Evolutionary conservation across 2,797 vertebrate species (phyloP), one percentile per base, ranked within the genome.

Genomic region (Peromyscus nudipes): DNA sequence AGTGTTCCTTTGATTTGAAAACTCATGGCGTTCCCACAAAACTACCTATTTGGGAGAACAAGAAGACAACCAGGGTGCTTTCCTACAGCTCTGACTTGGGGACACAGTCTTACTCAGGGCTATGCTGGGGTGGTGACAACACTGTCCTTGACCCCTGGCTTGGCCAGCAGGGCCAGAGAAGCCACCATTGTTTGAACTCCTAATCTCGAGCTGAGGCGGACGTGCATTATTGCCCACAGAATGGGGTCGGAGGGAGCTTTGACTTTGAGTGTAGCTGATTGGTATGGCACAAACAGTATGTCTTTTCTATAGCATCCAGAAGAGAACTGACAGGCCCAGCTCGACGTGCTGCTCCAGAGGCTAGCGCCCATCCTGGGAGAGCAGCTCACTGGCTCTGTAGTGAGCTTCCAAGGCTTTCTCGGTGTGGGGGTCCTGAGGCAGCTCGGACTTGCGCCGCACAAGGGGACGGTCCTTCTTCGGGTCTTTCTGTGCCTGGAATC

Each of bases 381-480:
- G 99, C 99, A 99, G 99, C 98, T 99, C 99, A 94, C 99, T 99
- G 98, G 99, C 99, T 98, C 99, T 99, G 99, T 99, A 99, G 98
- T 99, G 99, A 98, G 99, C 99, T 99, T 99, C 99, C 99, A 99
- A 99, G 99, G 99, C 99, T 99, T 99, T 99, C 99, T 99, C 99
- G 99, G 99, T 99, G 99, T 99, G 99, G 98, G 99, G 99, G 99
- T 99, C 99, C 99, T 99, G 99, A 99, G 99, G 99, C 99, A 99
- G 99, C 99, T 99, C 99, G 92, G 99, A 99, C 98, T 99, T 99
- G 98, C 99, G 99, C 98, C 99, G 99, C 98, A 99, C 98, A 97
- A 99, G 99, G 75, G 99, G 98, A 98, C 99, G 99, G 98, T 99
- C 99, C 98, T 99, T 99, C 98, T 99, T 99, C 98, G 98, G 99